A percentile compares a stretch with the other conserved stretches of the same genome.
These are phyloP conservation scores for Cricetomys ansorgei DNA, from an alignment of 2,113 vertebrate species.

Conservation along the genomic window DNA sequence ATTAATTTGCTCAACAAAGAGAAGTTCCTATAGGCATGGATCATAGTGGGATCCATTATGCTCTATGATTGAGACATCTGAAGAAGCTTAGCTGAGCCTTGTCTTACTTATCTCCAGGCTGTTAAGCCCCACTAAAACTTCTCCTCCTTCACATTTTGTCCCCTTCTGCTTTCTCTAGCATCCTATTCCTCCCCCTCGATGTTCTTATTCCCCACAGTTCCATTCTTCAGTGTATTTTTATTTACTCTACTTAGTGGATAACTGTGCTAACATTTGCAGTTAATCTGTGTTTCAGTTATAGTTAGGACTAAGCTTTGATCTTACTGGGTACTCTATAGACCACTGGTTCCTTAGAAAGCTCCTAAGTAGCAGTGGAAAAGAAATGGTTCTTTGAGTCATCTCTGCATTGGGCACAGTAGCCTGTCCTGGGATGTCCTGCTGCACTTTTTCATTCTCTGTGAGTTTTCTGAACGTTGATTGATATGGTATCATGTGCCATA, in stretches of 20 bases:
- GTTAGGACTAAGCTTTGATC: background rate
- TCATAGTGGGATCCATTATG: background rate
- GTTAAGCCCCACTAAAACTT: background rate
- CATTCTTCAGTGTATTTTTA: background rate
- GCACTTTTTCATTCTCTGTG: background rate
- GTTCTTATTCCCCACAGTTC: background rate
- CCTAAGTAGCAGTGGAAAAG: background rate
- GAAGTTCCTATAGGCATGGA: background rate
- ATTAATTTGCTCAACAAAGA: background rate
- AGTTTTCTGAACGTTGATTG: background rate
- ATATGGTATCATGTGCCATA: background rate
- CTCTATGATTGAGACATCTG: too few relatives aligned
- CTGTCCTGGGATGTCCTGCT: background rate
- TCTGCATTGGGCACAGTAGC: background rate
- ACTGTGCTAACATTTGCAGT: background rate
- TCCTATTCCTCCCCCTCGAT: background rate
- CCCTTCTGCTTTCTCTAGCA: background rate
- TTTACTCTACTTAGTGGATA: background rate
- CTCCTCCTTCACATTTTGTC: background rate
- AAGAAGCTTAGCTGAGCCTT: background rate
- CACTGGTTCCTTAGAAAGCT: background rate
- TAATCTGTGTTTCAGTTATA: background rate
- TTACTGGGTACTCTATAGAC: background rate
- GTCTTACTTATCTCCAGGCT: background rate
- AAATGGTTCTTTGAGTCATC: conserved; percentile 30